Base-by-base conservation (phyloP, 2,888 invertebrate genomes). In the Rotaria sp. region DNA sequence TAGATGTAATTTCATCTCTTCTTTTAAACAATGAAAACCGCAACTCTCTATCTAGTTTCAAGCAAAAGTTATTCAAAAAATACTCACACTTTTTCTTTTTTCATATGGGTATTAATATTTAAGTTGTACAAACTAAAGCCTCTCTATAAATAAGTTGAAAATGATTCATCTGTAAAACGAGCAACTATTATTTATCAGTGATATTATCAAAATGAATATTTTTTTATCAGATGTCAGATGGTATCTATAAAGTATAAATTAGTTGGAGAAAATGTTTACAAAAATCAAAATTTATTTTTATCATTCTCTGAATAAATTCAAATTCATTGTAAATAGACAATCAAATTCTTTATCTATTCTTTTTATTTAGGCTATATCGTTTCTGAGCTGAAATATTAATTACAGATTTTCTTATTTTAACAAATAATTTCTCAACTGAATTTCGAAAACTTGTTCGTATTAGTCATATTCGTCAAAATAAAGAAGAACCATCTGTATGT, bases 191-290 rank as follows among this genome's bases (percentile, higher is more conserved):
- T 45, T 80, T 80, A 80, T 80, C 45, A 80, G n/a, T 45, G 45
- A n/a, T n/a, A 80, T 80, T 45, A 80, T 80, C 80, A 80, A 80
- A n/a, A n/a, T n/a, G 80, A 80, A 45, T 80, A 80, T 45, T 80
- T 80, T 13, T 80, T 80, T 80, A n/a, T 45, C 80, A 2, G 80
- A 80, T 45, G 45, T 80, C 8, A 24, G 80, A 80, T 80, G 80
- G 80, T 67, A 67, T 21, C 5, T 30, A 18, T 3, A 50, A 50
- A 50, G 3, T 50, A 18, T 18, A 13, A 50, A 50, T 18, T n/a
- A n/a, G n/a, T n/a, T n/a, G n/a, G n/a, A n/a, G n/a, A n/a, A n/a
- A n/a, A n/a, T n/a, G n/a, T n/a, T n/a, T n/a, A n/a, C n/a, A n/a
- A n/a, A n/a, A n/a, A n/a, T n/a, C n/a, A n/a, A n/a, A n/a, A n/a